phyloP scores from a whole-genome alignment of 2,888 invertebrate species.

The Sphecodes monilicornis region DNA sequence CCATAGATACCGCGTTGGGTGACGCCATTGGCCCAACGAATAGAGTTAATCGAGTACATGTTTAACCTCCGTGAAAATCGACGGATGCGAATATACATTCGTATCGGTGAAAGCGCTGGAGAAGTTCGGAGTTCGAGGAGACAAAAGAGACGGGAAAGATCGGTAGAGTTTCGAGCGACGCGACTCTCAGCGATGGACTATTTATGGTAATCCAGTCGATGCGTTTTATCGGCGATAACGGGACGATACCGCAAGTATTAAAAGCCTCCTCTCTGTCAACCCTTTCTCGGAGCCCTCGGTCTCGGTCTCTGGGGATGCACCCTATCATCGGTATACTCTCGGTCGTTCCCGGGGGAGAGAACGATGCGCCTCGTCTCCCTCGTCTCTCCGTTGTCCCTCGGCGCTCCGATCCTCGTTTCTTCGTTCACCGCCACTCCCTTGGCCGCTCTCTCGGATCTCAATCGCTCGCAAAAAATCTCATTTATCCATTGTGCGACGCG shows the following conservation, averaged over 20 bases:
- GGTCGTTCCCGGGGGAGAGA: constrained; percentile 79
- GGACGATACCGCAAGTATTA: constrained; percentile 80
- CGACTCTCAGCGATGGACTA: constrained; percentile 47
- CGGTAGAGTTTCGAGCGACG: background rate
- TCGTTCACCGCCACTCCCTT: constrained; percentile 50
- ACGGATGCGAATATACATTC: background rate
- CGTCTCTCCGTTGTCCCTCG: constrained; percentile 50
- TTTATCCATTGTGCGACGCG: constrained; percentile 82
- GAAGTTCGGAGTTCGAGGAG: background rate
- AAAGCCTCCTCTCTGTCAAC: constrained; percentile 82
- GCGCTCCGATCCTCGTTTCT: constrained; percentile 55
- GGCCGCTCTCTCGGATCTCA: constrained; percentile 79
- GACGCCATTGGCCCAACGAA: background rate
- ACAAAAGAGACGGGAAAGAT: background rate
- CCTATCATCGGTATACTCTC: constrained; percentile 82
- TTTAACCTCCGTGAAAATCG: background rate
- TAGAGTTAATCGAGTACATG: background rate
- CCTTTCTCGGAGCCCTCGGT: constrained; percentile 78
- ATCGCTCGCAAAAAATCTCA: constrained; percentile 84
- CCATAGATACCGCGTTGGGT: too few relatives aligned
- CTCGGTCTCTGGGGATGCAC: constrained; percentile 79
- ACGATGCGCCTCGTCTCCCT: constrained; percentile 71
- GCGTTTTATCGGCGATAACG: constrained; percentile 81
- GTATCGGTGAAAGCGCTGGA: background rate
- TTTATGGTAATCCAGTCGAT: constrained; percentile 80